phyloP scores from a whole-genome alignment of 2,888 invertebrate species.

The Cephus nigrinus region DNA sequence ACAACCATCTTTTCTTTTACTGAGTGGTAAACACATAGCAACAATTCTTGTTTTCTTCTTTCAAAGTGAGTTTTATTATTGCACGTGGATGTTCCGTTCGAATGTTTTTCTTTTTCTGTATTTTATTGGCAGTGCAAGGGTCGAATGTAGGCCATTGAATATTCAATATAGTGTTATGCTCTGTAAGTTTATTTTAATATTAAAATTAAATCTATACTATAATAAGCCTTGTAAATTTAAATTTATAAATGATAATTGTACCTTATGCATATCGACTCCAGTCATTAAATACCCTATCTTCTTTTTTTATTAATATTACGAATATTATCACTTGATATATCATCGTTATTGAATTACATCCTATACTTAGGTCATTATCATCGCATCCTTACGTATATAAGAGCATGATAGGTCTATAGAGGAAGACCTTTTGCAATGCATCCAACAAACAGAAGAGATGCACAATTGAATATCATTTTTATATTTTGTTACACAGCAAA shows the following conservation, averaged over 20 bases:
- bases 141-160: constrained; percentile 43
- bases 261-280: constrained; percentile 41
- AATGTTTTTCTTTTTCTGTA: neutral
- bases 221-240: constrained; percentile 63
- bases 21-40: neutral
- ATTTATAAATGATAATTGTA: constrained; percentile 64
- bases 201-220: constrained; percentile 52
- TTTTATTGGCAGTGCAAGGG: constrained; percentile 36
- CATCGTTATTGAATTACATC: neutral
- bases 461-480: neutral
- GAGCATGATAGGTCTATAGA: neutral
- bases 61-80: neutral
- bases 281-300: neutral
- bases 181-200: constrained; percentile 63
- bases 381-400: neutral
- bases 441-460: neutral
- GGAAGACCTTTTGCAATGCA: neutral
- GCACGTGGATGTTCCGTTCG: neutral
- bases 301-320: neutral
- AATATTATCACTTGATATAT: neutral
- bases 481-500: neutral
- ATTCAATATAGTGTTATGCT: constrained; percentile 54
- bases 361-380: neutral
- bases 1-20: constrained; percentile 17
- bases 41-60: neutral